Evolutionary conservation across 1,140 invertebrate species (phyloP).

Genomic region (Heterodera carotae): DNA sequence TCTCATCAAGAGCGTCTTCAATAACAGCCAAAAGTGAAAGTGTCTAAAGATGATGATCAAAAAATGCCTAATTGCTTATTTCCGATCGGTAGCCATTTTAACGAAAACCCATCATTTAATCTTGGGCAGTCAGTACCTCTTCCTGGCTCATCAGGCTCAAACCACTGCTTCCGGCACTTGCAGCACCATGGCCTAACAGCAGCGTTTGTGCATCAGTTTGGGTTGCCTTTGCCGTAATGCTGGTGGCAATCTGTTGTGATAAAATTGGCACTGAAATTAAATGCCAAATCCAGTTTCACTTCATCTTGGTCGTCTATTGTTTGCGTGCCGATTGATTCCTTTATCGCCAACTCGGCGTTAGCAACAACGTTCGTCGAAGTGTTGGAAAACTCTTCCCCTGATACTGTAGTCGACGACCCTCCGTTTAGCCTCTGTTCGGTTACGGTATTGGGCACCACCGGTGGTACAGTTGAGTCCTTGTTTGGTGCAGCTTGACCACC

Average conservation of each 20-base stretch:
- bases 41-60: slow-evolving; percentile 14
- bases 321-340: slow-evolving; percentile 19
- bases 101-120: slow-evolving; percentile 8
- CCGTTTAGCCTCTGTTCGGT: not conserved
- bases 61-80: slow-evolving; percentile 33
- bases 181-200: not conserved
- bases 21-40: slow-evolving; percentile 45
- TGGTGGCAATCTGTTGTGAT: not conserved
- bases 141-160: slow-evolving; percentile 40
- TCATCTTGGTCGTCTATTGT: not conserved
- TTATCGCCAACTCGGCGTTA: not conserved
- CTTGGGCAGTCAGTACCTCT: not conserved
- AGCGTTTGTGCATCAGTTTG: not conserved
- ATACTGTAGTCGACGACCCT: too few species aligned
- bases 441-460: not conserved
- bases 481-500: not conserved
- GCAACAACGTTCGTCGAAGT: too few species aligned
- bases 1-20: slow-evolving; percentile 49
- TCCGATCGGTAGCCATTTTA: not conserved
- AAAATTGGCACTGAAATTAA: not conserved
- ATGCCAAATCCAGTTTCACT: not conserved
- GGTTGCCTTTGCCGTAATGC: not conserved
- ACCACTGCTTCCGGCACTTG: slow-evolving; percentile 11
- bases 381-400: too few species aligned
- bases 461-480: not conserved